A percentile compares a stretch with the other conserved stretches of the same genome.
These are phyloP conservation scores for Petromus typicus DNA, from an alignment of 2,113 vertebrate genomes.

Conservation along the genomic window DNA sequence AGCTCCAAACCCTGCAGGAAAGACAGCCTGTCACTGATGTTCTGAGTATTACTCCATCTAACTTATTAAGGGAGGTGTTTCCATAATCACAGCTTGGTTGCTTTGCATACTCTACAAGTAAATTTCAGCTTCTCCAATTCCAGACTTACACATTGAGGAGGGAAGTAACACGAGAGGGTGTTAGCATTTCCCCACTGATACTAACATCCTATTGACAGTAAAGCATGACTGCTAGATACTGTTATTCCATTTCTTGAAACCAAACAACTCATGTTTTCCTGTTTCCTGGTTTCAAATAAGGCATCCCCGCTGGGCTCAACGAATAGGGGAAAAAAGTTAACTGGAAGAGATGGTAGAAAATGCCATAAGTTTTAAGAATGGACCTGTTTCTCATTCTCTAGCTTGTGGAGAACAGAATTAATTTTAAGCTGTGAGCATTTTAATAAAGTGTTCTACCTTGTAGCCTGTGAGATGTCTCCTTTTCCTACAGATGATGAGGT, in stretches of 20 bases:
- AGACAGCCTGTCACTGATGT: neutral
- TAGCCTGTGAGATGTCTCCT: neutral
- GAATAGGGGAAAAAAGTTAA: slow-evolving; percentile 10
- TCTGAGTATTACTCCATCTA: neutral
- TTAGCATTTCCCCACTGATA: neutral
- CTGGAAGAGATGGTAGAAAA: slow-evolving; percentile 2
- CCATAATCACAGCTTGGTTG: neutral
- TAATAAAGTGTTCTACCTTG: neutral
- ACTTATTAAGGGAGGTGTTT: neutral
- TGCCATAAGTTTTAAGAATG: slow-evolving; percentile 22
- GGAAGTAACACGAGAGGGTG: neutral
- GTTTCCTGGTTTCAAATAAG: slow-evolving; percentile 18
- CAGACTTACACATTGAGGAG: neutral
- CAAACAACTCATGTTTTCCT: slow-evolving; percentile 25
- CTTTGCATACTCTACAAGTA: neutral
- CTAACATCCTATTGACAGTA: neutral
- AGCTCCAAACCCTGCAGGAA: neutral
- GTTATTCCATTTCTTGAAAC: neutral
- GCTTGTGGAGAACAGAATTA: neutral
- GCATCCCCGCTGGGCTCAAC: neutral
- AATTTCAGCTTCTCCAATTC: neutral
- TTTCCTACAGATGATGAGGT: neutral
- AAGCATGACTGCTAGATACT: neutral
- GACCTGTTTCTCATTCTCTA: neutral
- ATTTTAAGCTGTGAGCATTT: slow-evolving; percentile 34